Evolutionary conservation across 1,140 invertebrate genomes (phyloP), one percentile per base, ranked within the genome.

Genomic region (Leucophenga varia): DNA sequence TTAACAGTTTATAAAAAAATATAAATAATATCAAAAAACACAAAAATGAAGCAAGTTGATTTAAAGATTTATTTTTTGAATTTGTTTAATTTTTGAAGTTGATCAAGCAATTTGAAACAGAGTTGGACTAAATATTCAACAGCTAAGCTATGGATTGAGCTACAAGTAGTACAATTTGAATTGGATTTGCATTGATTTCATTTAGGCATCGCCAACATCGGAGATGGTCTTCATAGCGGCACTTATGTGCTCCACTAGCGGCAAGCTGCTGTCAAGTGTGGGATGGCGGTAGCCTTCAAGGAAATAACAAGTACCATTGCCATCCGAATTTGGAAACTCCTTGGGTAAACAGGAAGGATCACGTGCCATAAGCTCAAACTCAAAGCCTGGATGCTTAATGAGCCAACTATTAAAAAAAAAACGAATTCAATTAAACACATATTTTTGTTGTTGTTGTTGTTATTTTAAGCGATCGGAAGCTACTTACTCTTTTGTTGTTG

Each of bases 401-500:
- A 95, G 78, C 76, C 86, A 85, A 49, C 91, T 94, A 77, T 20
- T 76, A 64, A 61, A 72, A 36, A 39, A 38, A 31, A 31, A 42
- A 16, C 16, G 9, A 18, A 17, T 7, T n/a, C 17, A 28, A 35
- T 35, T 35, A 14, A 12, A 10, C 7, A n/a, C n/a, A 19, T 30
- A 30, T 30, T 34, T 2, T 31, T 28, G 2, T 17, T 8, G 19
- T 13, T 20, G n/a, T n/a, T n/a, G n/a, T n/a, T n/a, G n/a, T n/a
- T n/a, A n/a, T n/a, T n/a, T n/a, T n/a, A n/a, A n/a, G n/a, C n/a
- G n/a, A 36, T n/a, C n/a, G n/a, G n/a, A n/a, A n/a, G 2, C 16
- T 9, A 82, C 88, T 88, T 83, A 96, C 93, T 85, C 80, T 72
- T 91, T 87, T 18, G 93, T 95, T 5, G 90, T 93, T 3, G 93